phyloP scores from a whole-genome alignment of 1,140 invertebrate species.

The Panagrolaimus sp. region DNA sequence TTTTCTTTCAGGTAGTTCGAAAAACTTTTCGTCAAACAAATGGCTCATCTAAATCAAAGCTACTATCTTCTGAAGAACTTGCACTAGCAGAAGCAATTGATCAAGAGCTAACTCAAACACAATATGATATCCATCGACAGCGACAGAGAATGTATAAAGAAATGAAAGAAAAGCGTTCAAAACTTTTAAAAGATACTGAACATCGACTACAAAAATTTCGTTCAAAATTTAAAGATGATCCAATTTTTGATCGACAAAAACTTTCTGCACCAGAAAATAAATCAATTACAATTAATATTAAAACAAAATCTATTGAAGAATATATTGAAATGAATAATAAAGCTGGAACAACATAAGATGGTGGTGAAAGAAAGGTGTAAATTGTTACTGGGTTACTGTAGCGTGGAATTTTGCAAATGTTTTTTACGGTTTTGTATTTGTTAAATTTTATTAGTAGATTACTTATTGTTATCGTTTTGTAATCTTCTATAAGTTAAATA shows the following conservation, averaged over 20 bases:
- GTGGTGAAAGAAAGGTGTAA: no score
- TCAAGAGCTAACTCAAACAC: not conserved
- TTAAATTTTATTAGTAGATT: no score
- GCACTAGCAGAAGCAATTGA: not conserved
- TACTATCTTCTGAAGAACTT: no score
- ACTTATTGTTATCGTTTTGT: no score
- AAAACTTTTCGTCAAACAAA: not conserved
- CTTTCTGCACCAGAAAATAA: not conserved
- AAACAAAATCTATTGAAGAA: not conserved
- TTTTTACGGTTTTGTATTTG: no score
- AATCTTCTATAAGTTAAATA: no score
- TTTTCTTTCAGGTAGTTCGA: not conserved
- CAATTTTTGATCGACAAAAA: conserved; percentile 5
- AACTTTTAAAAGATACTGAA: not conserved
- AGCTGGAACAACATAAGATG: no score
- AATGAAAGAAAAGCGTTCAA: not conserved
- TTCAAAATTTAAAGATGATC: not conserved
- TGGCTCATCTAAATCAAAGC: no score
- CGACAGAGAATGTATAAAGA: not conserved
- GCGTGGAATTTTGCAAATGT: no score
- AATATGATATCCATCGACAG: not conserved
- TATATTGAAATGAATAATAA: not conserved
- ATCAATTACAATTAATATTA: not conserved
- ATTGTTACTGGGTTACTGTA: no score
- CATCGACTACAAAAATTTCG: not conserved